A percentile compares a stretch with the other conserved stretches of the same genome.
Evolutionary conservation across 1,140 invertebrate species (phyloP).

Genomic region (Ips typographus): DNA sequence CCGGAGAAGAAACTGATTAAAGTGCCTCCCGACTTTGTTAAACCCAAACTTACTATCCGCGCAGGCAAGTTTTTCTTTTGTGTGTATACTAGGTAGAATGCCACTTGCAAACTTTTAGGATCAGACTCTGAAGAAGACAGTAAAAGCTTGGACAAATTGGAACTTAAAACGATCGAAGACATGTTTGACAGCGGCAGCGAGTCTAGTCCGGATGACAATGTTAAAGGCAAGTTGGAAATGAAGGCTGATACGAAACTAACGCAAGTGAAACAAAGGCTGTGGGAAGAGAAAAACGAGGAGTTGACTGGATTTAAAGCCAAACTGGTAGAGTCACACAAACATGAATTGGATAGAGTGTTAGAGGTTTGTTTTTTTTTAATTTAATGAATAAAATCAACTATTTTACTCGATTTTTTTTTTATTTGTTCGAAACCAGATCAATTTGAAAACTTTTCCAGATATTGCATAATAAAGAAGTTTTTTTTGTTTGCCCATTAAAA

Average conservation of each 20-base stretch:
- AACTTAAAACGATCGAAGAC: slow-evolving; percentile 37
- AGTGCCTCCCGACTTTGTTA: slow-evolving; percentile 59
- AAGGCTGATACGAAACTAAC: slow-evolving; percentile 57
- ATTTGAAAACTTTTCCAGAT: too few species aligned
- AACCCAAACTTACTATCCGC: slow-evolving; percentile 57
- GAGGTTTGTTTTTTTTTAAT: slow-evolving; percentile 9
- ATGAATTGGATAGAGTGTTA: slow-evolving; percentile 58
- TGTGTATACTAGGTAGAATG: background rate
- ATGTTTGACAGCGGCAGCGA: slow-evolving; percentile 40
- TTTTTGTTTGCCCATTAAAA: too few species aligned
- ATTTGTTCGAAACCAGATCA: too few species aligned
- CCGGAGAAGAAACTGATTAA: slow-evolving; percentile 52
- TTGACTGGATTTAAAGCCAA: slow-evolving; percentile 50
- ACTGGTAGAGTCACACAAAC: slow-evolving; percentile 57
- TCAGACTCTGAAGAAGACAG: slow-evolving; percentile 60
- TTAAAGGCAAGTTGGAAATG: slow-evolving; percentile 53
- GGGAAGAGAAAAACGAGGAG: slow-evolving; percentile 50
- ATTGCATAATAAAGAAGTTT: too few species aligned
- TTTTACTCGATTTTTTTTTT: too few species aligned
- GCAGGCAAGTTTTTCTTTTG: slow-evolving; percentile 35
- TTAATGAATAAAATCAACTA: too few species aligned
- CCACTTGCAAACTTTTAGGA: slow-evolving; percentile 2
- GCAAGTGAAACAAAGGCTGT: slow-evolving; percentile 47
- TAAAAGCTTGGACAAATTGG: slow-evolving; percentile 53
- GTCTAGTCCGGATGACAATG: slow-evolving; percentile 37